A percentile compares a stretch with the other conserved stretches of the same genome.
These are phyloP conservation scores for Coreoperca whiteheadi DNA, from an alignment of 2,113 vertebrate species.

Conservation along the genomic window DNA sequence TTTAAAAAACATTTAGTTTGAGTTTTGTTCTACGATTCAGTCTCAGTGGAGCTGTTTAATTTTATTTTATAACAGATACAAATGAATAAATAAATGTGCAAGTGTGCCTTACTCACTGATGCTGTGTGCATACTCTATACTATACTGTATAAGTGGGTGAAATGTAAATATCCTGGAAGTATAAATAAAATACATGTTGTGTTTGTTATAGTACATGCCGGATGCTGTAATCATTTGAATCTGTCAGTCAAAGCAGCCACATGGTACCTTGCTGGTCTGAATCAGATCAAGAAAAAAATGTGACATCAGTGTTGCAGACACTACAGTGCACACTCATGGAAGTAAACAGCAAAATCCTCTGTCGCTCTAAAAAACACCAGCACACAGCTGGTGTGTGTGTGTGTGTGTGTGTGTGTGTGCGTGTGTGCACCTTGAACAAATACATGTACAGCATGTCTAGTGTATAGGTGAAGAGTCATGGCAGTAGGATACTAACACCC, in stretches of 20 bases:
- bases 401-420: no score
- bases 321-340: no score
- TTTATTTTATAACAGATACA: background rate
- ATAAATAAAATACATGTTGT: background rate
- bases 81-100: background rate
- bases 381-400: no score
- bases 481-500: background rate
- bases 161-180: background rate
- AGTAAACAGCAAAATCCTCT: no score
- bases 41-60: background rate
- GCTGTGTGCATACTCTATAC: background rate
- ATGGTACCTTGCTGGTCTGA: background rate
- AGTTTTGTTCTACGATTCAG: background rate
- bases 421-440: no score
- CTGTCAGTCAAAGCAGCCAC: background rate
- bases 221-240: background rate
- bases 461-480: background rate
- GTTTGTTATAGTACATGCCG: background rate
- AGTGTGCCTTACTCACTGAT: background rate
- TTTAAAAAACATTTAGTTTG: background rate
- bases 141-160: background rate
- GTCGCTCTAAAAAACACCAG: no score
- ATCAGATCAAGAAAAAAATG: background rate
- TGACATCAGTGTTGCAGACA: no score
- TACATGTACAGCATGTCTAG: background rate